These are phyloP conservation scores for Hemibates koningsi DNA, from an alignment of 2,113 vertebrate genomes.

Conservation along the genomic window DNA sequence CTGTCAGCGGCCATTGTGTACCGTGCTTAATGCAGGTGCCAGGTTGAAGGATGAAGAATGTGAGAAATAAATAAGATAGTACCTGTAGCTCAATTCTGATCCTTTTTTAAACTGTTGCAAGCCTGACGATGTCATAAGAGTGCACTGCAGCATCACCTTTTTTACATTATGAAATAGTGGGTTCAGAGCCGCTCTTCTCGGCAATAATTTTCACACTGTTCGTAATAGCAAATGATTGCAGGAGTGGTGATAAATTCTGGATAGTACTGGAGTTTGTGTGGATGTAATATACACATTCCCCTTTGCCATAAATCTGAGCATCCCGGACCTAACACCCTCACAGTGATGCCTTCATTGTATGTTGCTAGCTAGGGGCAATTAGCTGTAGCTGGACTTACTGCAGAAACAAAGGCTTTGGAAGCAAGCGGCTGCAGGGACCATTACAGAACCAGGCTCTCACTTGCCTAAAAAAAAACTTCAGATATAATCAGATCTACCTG, in stretches of 20 bases:
- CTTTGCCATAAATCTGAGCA: not conserved
- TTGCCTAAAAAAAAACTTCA: constrained; percentile 21
- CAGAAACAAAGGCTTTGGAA: constrained; percentile 20
- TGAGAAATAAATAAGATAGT: not conserved
- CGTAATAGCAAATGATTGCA: not conserved
- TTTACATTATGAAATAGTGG: not conserved
- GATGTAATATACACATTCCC: not conserved
- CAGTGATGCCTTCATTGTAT: not conserved
- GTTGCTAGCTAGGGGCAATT: constrained; percentile 15
- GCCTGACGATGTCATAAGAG: not conserved
- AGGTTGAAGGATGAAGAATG: not conserved
- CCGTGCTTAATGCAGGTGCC: not conserved
- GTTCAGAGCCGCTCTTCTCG: not conserved
- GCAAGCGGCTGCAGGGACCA: constrained; percentile 4
- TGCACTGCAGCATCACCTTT: not conserved
- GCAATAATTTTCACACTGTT: not conserved
- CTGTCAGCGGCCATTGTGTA: not conserved
- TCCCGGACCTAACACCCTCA: not conserved
- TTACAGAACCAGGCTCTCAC: constrained; percentile 17
- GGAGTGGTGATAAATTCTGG: not conserved
- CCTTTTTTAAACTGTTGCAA: not conserved
- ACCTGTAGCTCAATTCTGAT: not conserved
- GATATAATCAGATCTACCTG: constrained; percentile 41
- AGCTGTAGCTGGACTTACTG: not conserved
- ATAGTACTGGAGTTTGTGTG: not conserved